Evolutionary conservation across 2,888 invertebrate species (phyloP).

Genomic region (Megastigmus dorsalis): DNA sequence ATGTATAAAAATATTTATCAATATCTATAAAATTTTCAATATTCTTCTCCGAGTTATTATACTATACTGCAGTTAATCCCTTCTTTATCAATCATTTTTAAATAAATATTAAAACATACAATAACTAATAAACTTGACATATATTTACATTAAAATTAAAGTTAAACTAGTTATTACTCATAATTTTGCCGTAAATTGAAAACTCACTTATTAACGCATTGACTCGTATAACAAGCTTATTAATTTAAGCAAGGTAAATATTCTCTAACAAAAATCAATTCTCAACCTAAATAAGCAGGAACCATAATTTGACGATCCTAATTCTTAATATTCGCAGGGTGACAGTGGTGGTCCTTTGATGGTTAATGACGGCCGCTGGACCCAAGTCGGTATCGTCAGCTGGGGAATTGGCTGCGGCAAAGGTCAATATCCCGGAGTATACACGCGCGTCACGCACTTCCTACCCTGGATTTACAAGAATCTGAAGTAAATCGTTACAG

Average conservation of each 20-base stretch:
- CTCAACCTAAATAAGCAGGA: background rate
- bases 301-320: background rate
- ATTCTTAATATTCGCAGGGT: constrained; percentile 78
- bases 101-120: no score
- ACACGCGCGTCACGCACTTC: constrained; percentile 88
- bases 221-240: no score
- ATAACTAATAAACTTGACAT: no score
- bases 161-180: no score
- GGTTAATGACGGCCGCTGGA: constrained; percentile 86
- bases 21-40: no score
- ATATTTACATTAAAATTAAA: no score
- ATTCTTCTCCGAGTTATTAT: no score
- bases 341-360: constrained; percentile 93
- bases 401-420: constrained; percentile 96
- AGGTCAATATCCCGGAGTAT: constrained; percentile 93
- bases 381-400: constrained; percentile 90
- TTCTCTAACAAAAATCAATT: constrained; percentile 3
- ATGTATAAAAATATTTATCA: no score
- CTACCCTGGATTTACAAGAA: constrained; percentile 92
- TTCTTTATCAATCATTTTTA: no score
- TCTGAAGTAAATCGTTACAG: constrained; percentile 77
- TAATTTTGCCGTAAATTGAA: no score
- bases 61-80: no score
- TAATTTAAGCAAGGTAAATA: background rate
- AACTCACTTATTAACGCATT: no score